Conservation (phyloP, 1,140 invertebrate species). For the Himalopsyche phryganea region DNA sequence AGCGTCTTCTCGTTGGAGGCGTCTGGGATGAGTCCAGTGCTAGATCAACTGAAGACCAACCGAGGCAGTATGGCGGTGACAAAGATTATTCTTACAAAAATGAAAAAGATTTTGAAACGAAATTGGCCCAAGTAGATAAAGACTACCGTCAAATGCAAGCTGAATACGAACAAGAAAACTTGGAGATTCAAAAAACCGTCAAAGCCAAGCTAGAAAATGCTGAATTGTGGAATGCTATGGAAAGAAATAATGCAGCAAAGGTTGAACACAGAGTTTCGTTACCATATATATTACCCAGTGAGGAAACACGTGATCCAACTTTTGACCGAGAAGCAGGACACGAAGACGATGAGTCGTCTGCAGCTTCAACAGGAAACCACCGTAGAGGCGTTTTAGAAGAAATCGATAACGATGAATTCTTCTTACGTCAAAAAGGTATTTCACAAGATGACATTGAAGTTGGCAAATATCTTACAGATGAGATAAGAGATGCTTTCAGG, state of each 20-base stretch:
- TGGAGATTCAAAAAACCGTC: conserved; percentile 32
- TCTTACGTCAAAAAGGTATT: conserved; percentile 72
- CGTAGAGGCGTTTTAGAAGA: conserved; percentile 70
- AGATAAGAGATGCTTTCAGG: conserved; percentile 75
- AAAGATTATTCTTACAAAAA: conserved; percentile 15
- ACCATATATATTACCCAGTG: conserved; percentile 15
- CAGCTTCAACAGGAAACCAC: conserved; percentile 40
- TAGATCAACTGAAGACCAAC: conserved; percentile 21
- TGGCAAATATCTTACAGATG: conserved; percentile 68
- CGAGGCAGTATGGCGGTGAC: conserved; percentile 20
- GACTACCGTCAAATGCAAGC: conserved; percentile 32
- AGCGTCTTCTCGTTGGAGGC: conserved; percentile 22
- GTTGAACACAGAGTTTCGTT: conserved; percentile 27
- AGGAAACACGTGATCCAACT: conserved; percentile 4
- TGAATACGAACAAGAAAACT: conserved; percentile 34
- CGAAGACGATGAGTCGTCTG: conserved; percentile 33
- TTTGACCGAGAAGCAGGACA: neutral
- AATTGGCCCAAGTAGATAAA: conserved; percentile 31
- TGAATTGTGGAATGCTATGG: conserved; percentile 31
- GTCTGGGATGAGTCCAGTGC: conserved; percentile 26
- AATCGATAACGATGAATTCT: conserved; percentile 83
- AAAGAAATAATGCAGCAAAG: conserved; percentile 22
- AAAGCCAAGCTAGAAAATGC: conserved; percentile 28
- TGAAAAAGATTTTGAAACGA: conserved; percentile 25
- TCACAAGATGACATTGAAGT: conserved; percentile 78